Conservation (phyloP, 2,113 vertebrate genomes). For the Triplophysa siluroides region DNA sequence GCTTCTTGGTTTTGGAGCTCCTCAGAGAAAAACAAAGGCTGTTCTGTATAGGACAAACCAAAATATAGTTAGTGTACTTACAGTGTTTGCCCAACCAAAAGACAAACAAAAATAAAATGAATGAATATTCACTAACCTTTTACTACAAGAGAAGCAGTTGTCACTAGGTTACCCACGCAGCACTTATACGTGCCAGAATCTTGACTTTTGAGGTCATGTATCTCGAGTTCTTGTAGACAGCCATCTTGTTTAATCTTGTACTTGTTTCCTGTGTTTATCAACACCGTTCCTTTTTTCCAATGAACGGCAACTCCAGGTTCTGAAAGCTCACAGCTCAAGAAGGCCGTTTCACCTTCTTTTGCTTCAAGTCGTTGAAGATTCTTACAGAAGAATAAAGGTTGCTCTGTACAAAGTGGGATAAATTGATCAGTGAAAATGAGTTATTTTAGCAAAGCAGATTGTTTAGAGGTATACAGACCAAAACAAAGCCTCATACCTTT, state of each 20-base stretch:
- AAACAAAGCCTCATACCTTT: not conserved
- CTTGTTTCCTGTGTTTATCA: slow-evolving; percentile 65
- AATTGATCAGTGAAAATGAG: not conserved
- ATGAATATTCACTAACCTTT: not conserved
- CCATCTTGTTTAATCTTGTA: slow-evolving; percentile 71
- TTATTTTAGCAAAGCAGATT: too few relatives aligned
- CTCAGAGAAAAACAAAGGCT: slow-evolving; percentile 65
- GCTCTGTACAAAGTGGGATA: slow-evolving; percentile 48
- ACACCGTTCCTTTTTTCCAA: slow-evolving; percentile 64
- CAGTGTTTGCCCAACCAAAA: not conserved
- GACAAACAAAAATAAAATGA: not conserved
- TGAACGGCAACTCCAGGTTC: slow-evolving; percentile 61
- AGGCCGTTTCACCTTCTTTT: slow-evolving; percentile 50
- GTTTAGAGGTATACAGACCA: too few relatives aligned
- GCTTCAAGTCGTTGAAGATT: slow-evolving; percentile 50
- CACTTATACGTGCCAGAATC: slow-evolving; percentile 65
- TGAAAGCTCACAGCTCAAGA: slow-evolving; percentile 65
- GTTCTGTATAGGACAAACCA: slow-evolving; percentile 26
- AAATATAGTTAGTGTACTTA: not conserved
- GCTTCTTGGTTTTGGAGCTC: slow-evolving; percentile 71
- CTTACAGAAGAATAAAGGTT: slow-evolving; percentile 55
- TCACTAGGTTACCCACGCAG: slow-evolving; percentile 50
- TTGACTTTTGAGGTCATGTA: slow-evolving; percentile 61
- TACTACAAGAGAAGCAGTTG: slow-evolving; percentile 45
- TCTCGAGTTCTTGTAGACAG: slow-evolving; percentile 54